phyloP scores from a whole-genome alignment of 1,140 invertebrate genomes.

The Solen grandis region DNA sequence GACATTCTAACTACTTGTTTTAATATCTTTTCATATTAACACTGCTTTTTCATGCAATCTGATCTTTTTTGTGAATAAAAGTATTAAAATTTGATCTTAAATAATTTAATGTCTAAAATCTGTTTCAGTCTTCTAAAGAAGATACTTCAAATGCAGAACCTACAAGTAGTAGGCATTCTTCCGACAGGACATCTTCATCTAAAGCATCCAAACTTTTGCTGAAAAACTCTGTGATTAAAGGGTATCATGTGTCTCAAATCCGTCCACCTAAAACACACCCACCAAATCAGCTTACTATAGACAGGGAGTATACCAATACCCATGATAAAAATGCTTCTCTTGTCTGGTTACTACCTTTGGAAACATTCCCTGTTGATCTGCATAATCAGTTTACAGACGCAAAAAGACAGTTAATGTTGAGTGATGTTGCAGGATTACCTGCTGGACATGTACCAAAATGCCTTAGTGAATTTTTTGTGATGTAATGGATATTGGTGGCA shows the following conservation, averaged over 20 bases:
- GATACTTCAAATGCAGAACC: too few relatives aligned
- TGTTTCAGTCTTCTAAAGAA: neutral
- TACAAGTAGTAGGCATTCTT: too few relatives aligned
- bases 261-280: slow-evolving; percentile 19
- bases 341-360: slow-evolving; percentile 14
- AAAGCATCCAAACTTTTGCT: neutral
- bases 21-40: too few relatives aligned
- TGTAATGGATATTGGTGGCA: neutral
- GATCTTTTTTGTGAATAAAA: too few relatives aligned
- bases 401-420: slow-evolving; percentile 12
- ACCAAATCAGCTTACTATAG: slow-evolving; percentile 2
- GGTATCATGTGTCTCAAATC: slow-evolving; percentile 38
- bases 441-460: slow-evolving; percentile 31
- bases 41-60: too few relatives aligned
- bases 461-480: neutral
- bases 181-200: neutral
- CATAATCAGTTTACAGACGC: slow-evolving; percentile 27
- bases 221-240: slow-evolving; percentile 32
- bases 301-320: slow-evolving; percentile 32
- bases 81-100: too few relatives aligned
- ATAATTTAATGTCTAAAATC: too few relatives aligned
- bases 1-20: too few relatives aligned
- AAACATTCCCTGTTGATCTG: neutral
- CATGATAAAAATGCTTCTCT: slow-evolving; percentile 31
- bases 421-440: slow-evolving; percentile 7